These are phyloP conservation scores for Thysanoteuthis rhombus DNA, from an alignment of 2,888 invertebrate genomes.

Conservation along the genomic window DNA sequence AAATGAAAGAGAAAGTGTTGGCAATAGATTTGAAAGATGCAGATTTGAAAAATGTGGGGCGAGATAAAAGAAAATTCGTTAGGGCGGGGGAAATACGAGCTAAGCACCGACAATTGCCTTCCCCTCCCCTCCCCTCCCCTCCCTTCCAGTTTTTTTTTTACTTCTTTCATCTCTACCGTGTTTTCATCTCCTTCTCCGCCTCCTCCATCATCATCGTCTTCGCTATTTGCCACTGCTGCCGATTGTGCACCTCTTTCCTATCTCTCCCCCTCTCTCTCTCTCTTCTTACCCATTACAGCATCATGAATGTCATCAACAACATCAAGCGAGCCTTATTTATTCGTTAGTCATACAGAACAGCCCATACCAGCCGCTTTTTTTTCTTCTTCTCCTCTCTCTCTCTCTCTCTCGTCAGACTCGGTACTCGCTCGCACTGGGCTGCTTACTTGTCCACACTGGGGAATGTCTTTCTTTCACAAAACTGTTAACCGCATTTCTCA, in stretches of 20 bases:
- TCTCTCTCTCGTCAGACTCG: too few species aligned
- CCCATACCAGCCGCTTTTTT: background rate
- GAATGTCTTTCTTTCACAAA: slow-evolving; percentile 12
- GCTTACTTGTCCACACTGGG: background rate
- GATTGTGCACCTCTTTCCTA: background rate
- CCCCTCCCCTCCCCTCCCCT: too few species aligned
- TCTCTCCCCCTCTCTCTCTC: background rate
- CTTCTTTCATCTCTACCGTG: slow-evolving; percentile 14
- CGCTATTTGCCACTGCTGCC: background rate
- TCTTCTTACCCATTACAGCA: background rate
- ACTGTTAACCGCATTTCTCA: background rate
- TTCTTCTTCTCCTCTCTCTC: background rate
- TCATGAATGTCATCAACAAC: background rate
- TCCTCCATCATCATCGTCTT: background rate
- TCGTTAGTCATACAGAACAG: background rate
- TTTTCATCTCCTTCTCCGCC: background rate
- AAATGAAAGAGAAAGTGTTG: background rate
- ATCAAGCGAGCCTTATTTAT: background rate
- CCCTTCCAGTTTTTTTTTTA: background rate
- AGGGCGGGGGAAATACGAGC: background rate
- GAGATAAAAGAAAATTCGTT: background rate
- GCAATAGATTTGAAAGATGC: background rate
- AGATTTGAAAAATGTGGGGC: background rate
- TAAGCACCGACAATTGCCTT: background rate
- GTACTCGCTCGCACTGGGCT: background rate